phyloP scores from a whole-genome alignment of 2,113 vertebrate species.

The Ardeotis arabs region DNA sequence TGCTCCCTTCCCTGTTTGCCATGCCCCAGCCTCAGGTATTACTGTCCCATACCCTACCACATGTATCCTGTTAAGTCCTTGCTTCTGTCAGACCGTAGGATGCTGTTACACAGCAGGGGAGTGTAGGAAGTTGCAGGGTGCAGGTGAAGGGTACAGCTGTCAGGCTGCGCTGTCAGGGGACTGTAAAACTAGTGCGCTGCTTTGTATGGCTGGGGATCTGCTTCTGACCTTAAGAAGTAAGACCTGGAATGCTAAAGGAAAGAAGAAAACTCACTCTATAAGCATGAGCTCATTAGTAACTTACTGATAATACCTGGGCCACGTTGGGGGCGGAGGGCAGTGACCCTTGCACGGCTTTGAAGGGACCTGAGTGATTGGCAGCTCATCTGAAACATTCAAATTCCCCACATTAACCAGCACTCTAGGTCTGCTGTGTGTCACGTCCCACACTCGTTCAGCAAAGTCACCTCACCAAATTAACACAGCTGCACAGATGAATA shows the following conservation, averaged over 20 bases:
- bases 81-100: neutral
- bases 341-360: neutral
- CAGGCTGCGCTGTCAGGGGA: neutral
- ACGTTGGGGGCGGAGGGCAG: neutral
- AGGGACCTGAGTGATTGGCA: neutral
- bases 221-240: neutral
- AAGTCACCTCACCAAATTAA: neutral
- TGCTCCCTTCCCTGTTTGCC: neutral
- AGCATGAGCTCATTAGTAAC: conserved; percentile 35
- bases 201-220: neutral
- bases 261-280: neutral
- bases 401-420: neutral
- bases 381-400: neutral
- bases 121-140: neutral
- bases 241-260: neutral
- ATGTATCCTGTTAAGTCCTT: neutral
- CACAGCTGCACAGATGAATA: neutral
- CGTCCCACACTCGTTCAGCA: neutral
- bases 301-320: neutral
- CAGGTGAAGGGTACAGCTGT: neutral
- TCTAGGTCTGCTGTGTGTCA: neutral
- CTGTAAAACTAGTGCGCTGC: neutral
- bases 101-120: neutral
- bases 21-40: neutral
- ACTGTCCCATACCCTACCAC: neutral